Conservation (phyloP, 2,797 vertebrate species). For the Parauchenoglanis punctatus region DNA sequence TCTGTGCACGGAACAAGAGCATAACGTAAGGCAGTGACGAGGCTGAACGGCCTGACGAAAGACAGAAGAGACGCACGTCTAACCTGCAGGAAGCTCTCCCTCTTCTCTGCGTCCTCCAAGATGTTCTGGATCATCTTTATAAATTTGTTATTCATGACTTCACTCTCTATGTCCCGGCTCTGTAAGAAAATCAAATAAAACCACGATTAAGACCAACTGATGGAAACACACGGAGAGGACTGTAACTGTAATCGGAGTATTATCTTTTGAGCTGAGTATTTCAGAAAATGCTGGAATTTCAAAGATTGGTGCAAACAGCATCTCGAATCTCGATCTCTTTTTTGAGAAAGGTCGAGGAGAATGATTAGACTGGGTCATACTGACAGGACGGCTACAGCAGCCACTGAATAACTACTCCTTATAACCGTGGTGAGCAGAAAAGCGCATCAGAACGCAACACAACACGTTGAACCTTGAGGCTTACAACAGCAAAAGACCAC, state of each 20-base stretch:
- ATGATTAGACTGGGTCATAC: neutral
- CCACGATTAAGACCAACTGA: neutral
- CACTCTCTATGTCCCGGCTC: conserved; percentile 59
- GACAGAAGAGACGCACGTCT: conserved; percentile 9
- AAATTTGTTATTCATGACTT: conserved; percentile 62
- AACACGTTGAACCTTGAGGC: neutral
- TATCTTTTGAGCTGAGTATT: neutral
- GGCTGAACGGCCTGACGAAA: neutral
- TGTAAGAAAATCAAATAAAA: conserved; percentile 26
- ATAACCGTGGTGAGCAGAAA: neutral
- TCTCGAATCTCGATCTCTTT: neutral
- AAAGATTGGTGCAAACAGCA: neutral
- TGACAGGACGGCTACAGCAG: neutral
- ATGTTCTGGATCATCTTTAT: conserved; percentile 68
- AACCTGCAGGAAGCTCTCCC: conserved; percentile 70
- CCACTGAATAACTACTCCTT: neutral
- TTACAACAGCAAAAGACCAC: neutral
- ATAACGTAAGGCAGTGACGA: too few relatives aligned
- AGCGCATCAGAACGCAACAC: neutral
- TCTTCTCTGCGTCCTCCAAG: conserved; percentile 68
- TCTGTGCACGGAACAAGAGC: conserved; percentile 62
- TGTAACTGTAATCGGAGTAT: neutral
- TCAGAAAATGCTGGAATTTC: neutral
- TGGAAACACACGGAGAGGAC: neutral
- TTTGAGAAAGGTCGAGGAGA: neutral